Evolutionary conservation across 2,888 invertebrate genomes (phyloP), one percentile per base, ranked within the genome.

Genomic region (Heteromurus nitidus): DNA sequence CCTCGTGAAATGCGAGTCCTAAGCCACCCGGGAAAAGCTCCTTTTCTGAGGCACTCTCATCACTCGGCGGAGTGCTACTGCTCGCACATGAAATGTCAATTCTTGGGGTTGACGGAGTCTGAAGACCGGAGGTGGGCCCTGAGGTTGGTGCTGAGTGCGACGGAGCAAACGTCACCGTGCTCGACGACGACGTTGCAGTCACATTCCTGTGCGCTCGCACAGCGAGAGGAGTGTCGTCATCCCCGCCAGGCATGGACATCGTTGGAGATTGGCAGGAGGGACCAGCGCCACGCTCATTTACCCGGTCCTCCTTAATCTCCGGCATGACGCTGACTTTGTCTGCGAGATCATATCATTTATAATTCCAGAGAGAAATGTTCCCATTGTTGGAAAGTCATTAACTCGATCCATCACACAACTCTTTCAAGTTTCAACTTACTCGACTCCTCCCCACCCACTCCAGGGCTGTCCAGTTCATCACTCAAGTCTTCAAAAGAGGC

Each of bases 401-500:
- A n/a, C 30, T 11, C 42, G 1, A 42, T 24, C 44, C 28, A 47
- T 28, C 26, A 62, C 36, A 42, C 16, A 30, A 30, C 31, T 31
- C 26, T 65, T 62, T 36, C 3, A 11, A n/a, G 18, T 62, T 18
- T n/a, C n/a, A 65, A 22, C 73, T 76, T 80, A 82, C 83, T 62
- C 53, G 55, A 55, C 9, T 62, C 67, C 18, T 84, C 85, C 5
- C 24, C 68, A 11, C 50, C 70, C 7, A 64, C 30, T 20, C 79
- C 74, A 44, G 91, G 90, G 89, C 91, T 93, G 68, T 89, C 89
- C 90, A 94, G 92, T 92, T 95, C 95, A 91, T 95, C 95, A 88
- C 94, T 94, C 89, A 93, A 92, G 92, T 95, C 95, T 92, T 96
- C 96, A 91, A 96, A 95, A 88, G 96, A 96, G 89, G 96, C 96